Percentiles rank a stretch among this genome's conserved stretches.
Conservation (phyloP, 2,797 vertebrate genomes). For the Microhierax caerulescens region DNA sequence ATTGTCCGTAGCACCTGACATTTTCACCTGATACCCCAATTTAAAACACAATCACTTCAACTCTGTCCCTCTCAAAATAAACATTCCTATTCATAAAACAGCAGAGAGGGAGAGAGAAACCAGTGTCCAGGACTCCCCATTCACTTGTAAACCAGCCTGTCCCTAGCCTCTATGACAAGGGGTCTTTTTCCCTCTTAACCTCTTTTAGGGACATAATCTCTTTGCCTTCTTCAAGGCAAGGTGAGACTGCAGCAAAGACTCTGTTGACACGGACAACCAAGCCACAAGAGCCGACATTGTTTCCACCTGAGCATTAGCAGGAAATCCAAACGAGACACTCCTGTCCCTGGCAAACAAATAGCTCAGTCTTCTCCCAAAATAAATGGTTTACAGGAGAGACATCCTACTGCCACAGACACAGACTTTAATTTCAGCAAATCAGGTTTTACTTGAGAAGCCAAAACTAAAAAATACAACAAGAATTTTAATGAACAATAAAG, state of each 20-base stretch:
- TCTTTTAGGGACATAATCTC: not conserved
- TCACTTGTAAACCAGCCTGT: not conserved
- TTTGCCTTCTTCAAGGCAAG: not conserved
- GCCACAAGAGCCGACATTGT: not conserved
- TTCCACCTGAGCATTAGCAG: not conserved
- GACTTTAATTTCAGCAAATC: not conserved
- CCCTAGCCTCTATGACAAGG: not conserved
- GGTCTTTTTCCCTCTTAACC: not conserved
- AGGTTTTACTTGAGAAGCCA: not conserved
- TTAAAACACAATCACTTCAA: not conserved
- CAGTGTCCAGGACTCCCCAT: fast-evolving
- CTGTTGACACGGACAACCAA: not conserved
- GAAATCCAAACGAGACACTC: not conserved
- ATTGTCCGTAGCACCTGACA: not conserved
- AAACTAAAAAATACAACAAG: not conserved
- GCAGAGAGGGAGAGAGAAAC: not conserved
- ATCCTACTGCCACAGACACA: not conserved
- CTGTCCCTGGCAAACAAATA: not conserved
- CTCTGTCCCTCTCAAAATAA: not conserved
- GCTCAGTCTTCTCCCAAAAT: not conserved
- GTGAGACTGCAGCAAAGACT: not conserved
- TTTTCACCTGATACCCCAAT: not conserved
- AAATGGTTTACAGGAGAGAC: not conserved
- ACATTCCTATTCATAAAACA: not conserved
- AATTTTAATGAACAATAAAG: not conserved